Evolutionary conservation across 2,797 vertebrate genomes (phyloP).

Genomic region (Orestias chungarensis): DNA sequence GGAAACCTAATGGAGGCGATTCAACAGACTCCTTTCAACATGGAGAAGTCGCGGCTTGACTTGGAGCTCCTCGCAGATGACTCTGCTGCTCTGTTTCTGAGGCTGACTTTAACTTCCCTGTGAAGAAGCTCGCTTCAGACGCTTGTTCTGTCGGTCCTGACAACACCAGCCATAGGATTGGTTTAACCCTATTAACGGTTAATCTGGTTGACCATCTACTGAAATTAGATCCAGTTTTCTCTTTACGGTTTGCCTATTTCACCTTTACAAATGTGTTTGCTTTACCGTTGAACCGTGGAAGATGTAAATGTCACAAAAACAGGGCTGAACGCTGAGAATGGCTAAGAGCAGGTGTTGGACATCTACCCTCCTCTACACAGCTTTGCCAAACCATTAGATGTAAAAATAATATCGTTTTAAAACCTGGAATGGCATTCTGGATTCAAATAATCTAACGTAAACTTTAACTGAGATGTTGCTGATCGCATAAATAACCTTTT

Average conservation of each 20-base stretch:
- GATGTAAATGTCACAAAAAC: not conserved
- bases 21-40: too few relatives aligned
- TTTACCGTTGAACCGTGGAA: not conserved
- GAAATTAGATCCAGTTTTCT: not conserved
- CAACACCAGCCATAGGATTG: not conserved
- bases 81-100: too few relatives aligned
- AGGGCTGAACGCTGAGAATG: not conserved
- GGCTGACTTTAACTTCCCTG: too few relatives aligned
- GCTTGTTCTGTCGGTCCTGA: too few relatives aligned
- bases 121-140: too few relatives aligned
- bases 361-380: slow-evolving; percentile 11
- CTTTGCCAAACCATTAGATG: slow-evolving; percentile 58
- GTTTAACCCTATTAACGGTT: not conserved
- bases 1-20: too few relatives aligned
- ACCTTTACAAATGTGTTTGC: not conserved
- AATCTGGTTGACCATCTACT: not conserved
- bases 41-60: too few relatives aligned
- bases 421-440: slow-evolving; percentile 43
- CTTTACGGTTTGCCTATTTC: not conserved
- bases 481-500: slow-evolving; percentile 25
- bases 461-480: slow-evolving; percentile 30
- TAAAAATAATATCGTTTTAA: slow-evolving; percentile 58
- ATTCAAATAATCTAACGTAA: slow-evolving; percentile 34
- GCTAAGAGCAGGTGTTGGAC: not conserved
- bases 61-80: too few relatives aligned